These are phyloP conservation scores for Drosophila atripex DNA, from an alignment of 2,888 invertebrate genomes.

Conservation along the genomic window DNA sequence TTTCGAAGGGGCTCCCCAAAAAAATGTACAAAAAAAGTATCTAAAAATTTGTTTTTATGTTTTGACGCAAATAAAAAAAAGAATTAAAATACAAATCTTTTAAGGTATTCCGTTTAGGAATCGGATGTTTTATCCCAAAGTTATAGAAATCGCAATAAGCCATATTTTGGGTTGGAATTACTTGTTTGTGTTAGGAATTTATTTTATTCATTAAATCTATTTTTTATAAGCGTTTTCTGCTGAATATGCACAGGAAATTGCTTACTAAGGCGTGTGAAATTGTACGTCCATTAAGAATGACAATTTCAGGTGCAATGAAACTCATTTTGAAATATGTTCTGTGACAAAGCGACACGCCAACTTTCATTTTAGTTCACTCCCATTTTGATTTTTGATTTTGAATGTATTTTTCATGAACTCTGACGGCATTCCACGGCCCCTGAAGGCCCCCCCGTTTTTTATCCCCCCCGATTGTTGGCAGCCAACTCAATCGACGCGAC, in stretches of 20 bases:
- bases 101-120: no score
- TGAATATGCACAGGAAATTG: background rate
- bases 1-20: background rate
- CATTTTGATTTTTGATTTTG: slow-evolving; percentile 48
- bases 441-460: background rate
- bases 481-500: slow-evolving; percentile 41
- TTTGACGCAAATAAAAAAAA: no score
- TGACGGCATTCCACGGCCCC: slow-evolving; percentile 36
- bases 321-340: slow-evolving; percentile 15
- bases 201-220: background rate
- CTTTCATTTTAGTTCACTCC: slow-evolving; percentile 11
- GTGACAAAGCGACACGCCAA: slow-evolving; percentile 13
- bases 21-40: no score
- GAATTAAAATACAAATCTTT: no score
- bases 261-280: background rate
- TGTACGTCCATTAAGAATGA: background rate
- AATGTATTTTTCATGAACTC: slow-evolving; percentile 66
- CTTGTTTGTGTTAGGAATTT: slow-evolving; percentile 24
- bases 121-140: background rate
- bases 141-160: background rate
- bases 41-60: no score
- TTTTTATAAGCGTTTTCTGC: background rate
- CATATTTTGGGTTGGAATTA: background rate
- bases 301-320: slow-evolving; percentile 1
- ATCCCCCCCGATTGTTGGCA: slow-evolving; percentile 44